Evolutionary conservation across 2,797 vertebrate species (phyloP).

Genomic region (Sylvia borin): DNA sequence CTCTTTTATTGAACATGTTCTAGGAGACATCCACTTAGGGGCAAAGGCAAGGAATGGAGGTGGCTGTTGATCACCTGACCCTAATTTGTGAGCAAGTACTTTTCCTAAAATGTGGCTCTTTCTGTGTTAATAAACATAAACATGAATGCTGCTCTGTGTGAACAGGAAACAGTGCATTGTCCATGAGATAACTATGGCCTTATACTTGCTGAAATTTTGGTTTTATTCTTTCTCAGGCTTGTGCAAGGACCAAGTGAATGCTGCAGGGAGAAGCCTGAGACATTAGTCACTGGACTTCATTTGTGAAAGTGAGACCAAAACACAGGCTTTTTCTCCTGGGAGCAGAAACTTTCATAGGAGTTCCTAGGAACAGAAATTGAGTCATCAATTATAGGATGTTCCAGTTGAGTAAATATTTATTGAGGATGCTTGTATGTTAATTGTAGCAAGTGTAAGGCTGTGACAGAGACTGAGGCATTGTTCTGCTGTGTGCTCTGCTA

Average conservation of each 20-base stretch:
- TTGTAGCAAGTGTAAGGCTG: background rate
- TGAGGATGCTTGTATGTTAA: background rate
- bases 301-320: slow-evolving; percentile 40
- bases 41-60: background rate
- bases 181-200: background rate
- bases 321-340: background rate
- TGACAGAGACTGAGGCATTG: background rate
- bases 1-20: background rate
- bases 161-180: background rate
- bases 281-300: background rate
- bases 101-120: background rate
- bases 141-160: background rate
- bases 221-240: background rate
- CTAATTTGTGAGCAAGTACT: background rate
- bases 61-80: background rate
- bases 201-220: background rate
- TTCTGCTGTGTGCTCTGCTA: background rate
- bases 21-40: background rate
- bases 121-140: background rate
- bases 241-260: background rate
- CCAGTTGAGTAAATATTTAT: background rate
- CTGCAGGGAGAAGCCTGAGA: background rate
- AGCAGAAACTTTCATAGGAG: background rate
- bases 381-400: background rate
- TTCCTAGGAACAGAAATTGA: background rate